Conservation (phyloP, 1,140 invertebrate genomes). For the Aplysia californica region DNA sequence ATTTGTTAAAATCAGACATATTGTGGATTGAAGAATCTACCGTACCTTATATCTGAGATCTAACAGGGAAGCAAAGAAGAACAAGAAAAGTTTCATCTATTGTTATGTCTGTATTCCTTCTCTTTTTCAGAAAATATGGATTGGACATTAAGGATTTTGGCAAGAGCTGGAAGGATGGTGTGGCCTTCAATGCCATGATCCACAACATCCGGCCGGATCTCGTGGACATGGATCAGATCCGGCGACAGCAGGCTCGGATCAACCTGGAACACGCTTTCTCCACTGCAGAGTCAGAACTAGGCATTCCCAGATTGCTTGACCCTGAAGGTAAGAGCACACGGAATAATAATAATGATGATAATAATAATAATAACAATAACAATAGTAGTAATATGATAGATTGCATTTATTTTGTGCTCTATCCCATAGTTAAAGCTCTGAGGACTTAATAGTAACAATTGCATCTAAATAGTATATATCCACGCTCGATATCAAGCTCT, state of each 20-base stretch:
- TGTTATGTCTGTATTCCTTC: too few relatives aligned
- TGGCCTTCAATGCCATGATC: conserved; percentile 95
- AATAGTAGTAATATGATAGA: too few relatives aligned
- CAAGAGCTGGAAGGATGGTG: conserved; percentile 95
- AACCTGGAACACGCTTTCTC: conserved; percentile 94
- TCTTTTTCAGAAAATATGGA: conserved; percentile 85
- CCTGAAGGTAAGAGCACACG: conserved; percentile 82
- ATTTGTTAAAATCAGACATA: too few relatives aligned
- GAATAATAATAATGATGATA: too few relatives aligned
- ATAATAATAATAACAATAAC: too few relatives aligned
- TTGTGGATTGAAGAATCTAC: too few relatives aligned
- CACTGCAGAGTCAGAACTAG: conserved; percentile 91
- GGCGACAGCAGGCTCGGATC: conserved; percentile 67
- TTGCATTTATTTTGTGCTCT: not conserved
- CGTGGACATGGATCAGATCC: conserved; percentile 78
- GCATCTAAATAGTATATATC: not conserved
- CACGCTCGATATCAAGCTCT: too few relatives aligned
- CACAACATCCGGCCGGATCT: conserved; percentile 94
- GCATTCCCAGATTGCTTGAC: conserved; percentile 92
- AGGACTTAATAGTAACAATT: not conserved
- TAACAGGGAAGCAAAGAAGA: too few relatives aligned
- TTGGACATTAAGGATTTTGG: conserved; percentile 95
- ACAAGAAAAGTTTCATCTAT: too few relatives aligned
- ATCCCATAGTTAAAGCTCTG: not conserved
- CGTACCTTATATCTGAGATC: too few relatives aligned